Conservation (phyloP, 2,113 vertebrate species). For the Litocranius walleri region DNA sequence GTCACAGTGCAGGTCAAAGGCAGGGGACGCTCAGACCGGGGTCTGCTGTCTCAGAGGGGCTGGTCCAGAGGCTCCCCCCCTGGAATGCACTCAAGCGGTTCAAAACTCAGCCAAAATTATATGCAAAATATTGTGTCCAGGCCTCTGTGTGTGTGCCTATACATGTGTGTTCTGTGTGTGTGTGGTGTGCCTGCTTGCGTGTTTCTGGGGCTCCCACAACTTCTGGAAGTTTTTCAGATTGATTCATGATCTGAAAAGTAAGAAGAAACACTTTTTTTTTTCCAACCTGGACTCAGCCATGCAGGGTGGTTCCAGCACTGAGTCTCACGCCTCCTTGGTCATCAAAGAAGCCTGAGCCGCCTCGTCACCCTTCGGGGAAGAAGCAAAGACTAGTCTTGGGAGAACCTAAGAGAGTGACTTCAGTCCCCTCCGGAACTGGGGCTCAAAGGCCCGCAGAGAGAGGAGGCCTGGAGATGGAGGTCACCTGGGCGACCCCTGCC, state of each 20-base stretch:
- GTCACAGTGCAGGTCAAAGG: background rate
- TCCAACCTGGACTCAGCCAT: background rate
- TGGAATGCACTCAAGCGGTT: background rate
- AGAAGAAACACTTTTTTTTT: background rate
- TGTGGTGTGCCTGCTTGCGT: rapidly evolving
- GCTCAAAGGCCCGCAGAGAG: background rate
- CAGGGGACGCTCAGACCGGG: background rate
- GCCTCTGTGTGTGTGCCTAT: background rate
- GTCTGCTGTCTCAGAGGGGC: background rate
- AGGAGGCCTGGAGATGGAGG: background rate
- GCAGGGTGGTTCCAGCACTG: background rate
- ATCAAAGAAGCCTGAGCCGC: background rate
- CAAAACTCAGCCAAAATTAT: background rate
- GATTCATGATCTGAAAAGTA: background rate
- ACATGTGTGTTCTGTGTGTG: rapidly evolving
- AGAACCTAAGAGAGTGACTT: background rate
- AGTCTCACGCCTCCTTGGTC: background rate
- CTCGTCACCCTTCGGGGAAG: rapidly evolving
- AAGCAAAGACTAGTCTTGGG: background rate
- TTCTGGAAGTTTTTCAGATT: conserved; percentile 5
- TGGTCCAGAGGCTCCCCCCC: too few species aligned
- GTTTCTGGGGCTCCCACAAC: background rate
- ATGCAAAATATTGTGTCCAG: background rate
- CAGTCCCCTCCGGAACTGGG: background rate
- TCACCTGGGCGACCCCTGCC: rapidly evolving